Evolutionary conservation across 2,888 invertebrate species (phyloP).

Genomic region (Synanthedon myopaeformis): DNA sequence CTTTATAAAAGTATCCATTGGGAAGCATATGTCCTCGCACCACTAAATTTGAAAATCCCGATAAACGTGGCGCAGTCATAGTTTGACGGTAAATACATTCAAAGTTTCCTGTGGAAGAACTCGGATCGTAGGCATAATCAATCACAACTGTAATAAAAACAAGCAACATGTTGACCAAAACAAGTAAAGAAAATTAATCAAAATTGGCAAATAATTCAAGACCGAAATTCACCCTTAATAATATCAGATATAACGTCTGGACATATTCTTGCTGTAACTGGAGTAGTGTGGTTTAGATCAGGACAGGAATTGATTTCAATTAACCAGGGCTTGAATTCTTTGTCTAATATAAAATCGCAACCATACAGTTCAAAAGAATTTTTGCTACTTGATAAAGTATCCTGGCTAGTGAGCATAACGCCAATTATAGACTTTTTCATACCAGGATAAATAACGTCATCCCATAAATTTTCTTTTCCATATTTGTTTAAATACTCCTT

Average conservation of each 20-base stretch:
- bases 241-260: conserved; percentile 84
- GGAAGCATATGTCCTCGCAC: conserved; percentile 37
- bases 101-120: conserved; percentile 69
- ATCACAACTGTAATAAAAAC: conserved; percentile 58
- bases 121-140: conserved; percentile 46
- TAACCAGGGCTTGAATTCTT: conserved; percentile 87
- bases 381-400: conserved; percentile 74
- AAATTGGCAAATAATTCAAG: background rate
- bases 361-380: conserved; percentile 92
- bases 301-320: conserved; percentile 95
- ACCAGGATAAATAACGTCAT: conserved; percentile 81
- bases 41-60: conserved; percentile 27
- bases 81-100: conserved; percentile 64
- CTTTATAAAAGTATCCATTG: conserved; percentile 44
- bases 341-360: conserved; percentile 91
- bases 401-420: conserved; percentile 83
- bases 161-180: background rate
- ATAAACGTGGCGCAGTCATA: conserved; percentile 34
- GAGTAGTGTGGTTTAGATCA: conserved; percentile 83
- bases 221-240: conserved; percentile 77
- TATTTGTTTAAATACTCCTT: conserved; percentile 70
- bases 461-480: conserved; percentile 75
- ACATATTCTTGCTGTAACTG: conserved; percentile 86
- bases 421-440: conserved; percentile 87
- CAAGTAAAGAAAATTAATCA: background rate